Conservation (phyloP, 2,888 invertebrate species). For the Drosophila ezoana region DNA sequence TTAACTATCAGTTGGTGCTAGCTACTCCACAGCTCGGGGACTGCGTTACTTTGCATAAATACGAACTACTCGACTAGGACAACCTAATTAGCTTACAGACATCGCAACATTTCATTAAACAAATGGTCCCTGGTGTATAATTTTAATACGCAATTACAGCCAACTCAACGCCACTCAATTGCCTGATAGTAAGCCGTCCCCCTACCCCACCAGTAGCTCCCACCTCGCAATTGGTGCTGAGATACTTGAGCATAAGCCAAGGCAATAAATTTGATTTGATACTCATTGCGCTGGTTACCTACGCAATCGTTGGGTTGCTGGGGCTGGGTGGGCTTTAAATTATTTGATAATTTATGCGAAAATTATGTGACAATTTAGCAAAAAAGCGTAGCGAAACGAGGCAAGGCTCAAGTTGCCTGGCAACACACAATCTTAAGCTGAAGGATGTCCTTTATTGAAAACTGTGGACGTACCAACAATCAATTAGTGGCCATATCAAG, state of each 20-base stretch:
- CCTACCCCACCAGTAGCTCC: too few species aligned
- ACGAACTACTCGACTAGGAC: conserved; percentile 33
- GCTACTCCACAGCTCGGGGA: background rate
- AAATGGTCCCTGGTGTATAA: conserved; percentile 75
- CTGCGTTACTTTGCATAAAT: conserved; percentile 40
- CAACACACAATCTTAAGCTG: conserved; percentile 20
- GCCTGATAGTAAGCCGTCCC: conserved; percentile 53
- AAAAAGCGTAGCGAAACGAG: conserved; percentile 28
- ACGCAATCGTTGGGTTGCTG: conserved; percentile 41
- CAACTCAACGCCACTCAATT: conserved; percentile 74
- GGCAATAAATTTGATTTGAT: conserved; percentile 70
- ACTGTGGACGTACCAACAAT: conserved; percentile 52
- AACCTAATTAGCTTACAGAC: conserved; percentile 72
- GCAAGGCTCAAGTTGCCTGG: conserved; percentile 31
- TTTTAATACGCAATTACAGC: conserved; percentile 78
- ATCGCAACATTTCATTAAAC: conserved; percentile 75
- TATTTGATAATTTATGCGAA: conserved; percentile 78
- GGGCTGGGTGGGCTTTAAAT: conserved; percentile 56
- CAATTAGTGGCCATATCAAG: conserved; percentile 55
- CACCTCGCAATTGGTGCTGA: background rate
- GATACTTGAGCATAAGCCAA: conserved; percentile 50
- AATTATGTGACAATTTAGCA: conserved; percentile 79
- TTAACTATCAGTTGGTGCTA: conserved; percentile 25
- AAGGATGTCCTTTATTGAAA: conserved; percentile 52
- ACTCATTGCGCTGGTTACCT: conserved; percentile 66